A percentile compares a stretch with the other conserved stretches of the same genome.
These are phyloP conservation scores for Polypedilum vanderplanki DNA, from an alignment of 1,140 invertebrate species.

Conservation along the genomic window DNA sequence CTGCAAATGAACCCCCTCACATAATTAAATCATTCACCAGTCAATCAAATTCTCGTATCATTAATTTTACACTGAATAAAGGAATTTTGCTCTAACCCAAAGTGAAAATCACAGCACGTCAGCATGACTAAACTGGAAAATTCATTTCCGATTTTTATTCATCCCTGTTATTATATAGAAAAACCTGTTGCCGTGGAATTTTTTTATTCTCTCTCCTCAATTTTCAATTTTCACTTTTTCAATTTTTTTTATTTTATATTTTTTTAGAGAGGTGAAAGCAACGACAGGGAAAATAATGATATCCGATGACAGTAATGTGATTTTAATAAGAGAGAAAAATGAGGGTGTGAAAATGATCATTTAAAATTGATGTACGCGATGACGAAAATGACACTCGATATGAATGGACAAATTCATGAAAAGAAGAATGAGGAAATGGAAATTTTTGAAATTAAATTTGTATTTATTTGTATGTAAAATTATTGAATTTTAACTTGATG, in stretches of 20 bases:
- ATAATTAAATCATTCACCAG: constrained; percentile 28
- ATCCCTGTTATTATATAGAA: not conserved
- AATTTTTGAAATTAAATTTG: constrained; percentile 21
- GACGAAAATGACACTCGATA: not conserved
- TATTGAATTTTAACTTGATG: too few relatives aligned
- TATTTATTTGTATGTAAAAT: too few relatives aligned
- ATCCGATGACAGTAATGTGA: constrained; percentile 22
- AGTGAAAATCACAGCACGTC: constrained; percentile 21
- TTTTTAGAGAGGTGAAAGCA: not conserved
- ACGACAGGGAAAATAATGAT: constrained; percentile 4
- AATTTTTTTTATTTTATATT: constrained; percentile 18
- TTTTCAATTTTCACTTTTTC: not conserved
- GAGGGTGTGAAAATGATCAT: not conserved
- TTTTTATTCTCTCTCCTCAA: not conserved
- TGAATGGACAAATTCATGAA: not conserved
- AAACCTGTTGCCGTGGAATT: not conserved
- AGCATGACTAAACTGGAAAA: constrained; percentile 29
- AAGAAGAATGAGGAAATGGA: not conserved
- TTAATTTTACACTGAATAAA: constrained; percentile 13
- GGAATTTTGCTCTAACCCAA: not conserved
- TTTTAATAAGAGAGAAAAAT: not conserved
- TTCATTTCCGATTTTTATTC: constrained; percentile 1
- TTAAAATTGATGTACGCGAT: not conserved
- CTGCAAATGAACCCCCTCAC: not conserved
- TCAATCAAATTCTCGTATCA: constrained; percentile 25